phyloP scores from a whole-genome alignment of 2,113 vertebrate genomes.

The Brachypteracias leptosomus region DNA sequence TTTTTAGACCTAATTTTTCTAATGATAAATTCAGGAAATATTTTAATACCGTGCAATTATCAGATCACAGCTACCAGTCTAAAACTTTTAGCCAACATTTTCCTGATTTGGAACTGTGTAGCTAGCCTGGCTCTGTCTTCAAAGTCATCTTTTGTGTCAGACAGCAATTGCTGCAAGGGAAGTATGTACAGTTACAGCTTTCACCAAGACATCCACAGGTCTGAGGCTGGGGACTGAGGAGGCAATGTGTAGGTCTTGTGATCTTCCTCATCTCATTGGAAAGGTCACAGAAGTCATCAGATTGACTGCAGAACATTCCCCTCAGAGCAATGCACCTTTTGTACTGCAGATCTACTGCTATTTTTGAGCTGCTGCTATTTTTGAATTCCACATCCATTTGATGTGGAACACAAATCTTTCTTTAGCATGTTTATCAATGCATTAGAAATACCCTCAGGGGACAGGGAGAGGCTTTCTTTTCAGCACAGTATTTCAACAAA shows the following conservation, averaged over 20 bases:
- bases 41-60: background rate
- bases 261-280: background rate
- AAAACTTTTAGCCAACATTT: background rate
- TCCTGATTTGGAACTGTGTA: background rate
- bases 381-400: background rate
- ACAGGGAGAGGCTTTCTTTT: background rate
- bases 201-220: background rate
- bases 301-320: conserved; percentile 11
- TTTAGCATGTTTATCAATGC: conserved; percentile 12
- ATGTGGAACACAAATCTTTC: background rate
- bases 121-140: background rate
- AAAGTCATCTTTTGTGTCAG: conserved; percentile 24
- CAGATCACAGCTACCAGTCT: background rate
- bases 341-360: background rate
- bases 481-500: background rate
- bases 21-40: background rate
- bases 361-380: conserved; percentile 22
- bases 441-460: background rate
- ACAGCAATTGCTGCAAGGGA: background rate
- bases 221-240: background rate
- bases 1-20: background rate
- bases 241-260: background rate
- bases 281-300: conserved; percentile 35
- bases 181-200: background rate
- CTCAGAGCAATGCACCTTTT: conserved; percentile 27